Conservation (phyloP, 2,888 invertebrate species). For the Leptinotarsa tumamoca region DNA sequence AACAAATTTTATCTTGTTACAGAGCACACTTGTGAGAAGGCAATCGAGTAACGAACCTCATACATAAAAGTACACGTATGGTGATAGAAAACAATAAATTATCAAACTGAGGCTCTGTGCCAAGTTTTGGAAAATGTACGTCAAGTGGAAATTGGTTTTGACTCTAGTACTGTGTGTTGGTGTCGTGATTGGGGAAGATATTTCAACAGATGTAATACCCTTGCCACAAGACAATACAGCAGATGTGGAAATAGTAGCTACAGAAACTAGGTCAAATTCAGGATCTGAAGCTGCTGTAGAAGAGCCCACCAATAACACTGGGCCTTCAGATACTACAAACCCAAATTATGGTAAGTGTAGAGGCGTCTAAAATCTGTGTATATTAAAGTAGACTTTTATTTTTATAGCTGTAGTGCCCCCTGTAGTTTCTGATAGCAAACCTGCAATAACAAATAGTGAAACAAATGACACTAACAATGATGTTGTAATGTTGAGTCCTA, state of each 20-base stretch:
- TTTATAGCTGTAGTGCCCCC: constrained; percentile 48
- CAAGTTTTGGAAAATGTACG: constrained; percentile 27
- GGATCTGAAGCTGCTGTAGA: constrained; percentile 20
- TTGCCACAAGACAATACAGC: constrained; percentile 31
- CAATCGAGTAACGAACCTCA: constrained; percentile 21
- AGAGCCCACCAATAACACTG: constrained; percentile 26
- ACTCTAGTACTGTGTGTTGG: constrained; percentile 25
- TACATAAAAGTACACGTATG: constrained; percentile 17
- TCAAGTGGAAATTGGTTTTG: constrained; percentile 24
- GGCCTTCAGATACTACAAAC: constrained; percentile 30
- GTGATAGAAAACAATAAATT: constrained; percentile 26
- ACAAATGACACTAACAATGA: constrained; percentile 41
- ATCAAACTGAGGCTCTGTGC: constrained; percentile 21
- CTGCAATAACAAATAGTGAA: constrained; percentile 39
- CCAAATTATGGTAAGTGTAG: constrained; percentile 33
- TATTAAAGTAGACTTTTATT: constrained; percentile 35
- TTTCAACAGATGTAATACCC: background rate
- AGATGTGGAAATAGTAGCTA: constrained; percentile 39
- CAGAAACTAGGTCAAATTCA: background rate
- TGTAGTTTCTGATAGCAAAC: constrained; percentile 34
- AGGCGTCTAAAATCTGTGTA: background rate
- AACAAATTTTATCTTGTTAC: constrained; percentile 44
- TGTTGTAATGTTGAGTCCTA: constrained; percentile 37
- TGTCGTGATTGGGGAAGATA: constrained; percentile 17
- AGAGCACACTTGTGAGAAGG: constrained; percentile 29